A percentile compares a stretch with the other conserved stretches of the same genome.
These are phyloP conservation scores for Anthonomus grandis DNA, from an alignment of 1,140 invertebrate genomes.

Conservation along the genomic window DNA sequence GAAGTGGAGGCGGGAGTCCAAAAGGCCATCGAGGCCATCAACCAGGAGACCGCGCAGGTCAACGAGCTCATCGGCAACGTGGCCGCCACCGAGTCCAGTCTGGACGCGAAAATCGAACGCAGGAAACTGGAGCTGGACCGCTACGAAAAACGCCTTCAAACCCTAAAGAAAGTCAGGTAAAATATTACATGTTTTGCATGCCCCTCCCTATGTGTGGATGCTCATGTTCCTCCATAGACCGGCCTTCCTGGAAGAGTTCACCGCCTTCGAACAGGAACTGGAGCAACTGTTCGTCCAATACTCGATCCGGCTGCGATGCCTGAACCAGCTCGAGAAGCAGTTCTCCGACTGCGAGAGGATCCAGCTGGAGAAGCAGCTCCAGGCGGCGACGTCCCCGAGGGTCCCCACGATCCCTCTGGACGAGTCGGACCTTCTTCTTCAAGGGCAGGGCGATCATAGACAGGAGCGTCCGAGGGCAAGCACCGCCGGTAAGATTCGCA, in stretches of 20 bases:
- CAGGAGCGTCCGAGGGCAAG: conserved; percentile 41
- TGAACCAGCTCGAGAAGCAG: conserved; percentile 77
- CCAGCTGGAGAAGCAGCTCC: conserved; percentile 41
- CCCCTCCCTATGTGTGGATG: background rate
- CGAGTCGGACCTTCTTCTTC: conserved; percentile 21
- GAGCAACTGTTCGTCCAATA: conserved; percentile 84
- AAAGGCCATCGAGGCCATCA: conserved; percentile 65
- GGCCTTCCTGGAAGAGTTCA: conserved; percentile 96
- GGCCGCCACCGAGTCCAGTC: conserved; percentile 76
- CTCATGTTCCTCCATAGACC: conserved; percentile 61
- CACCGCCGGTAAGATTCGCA: conserved; percentile 34
- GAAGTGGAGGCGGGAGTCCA: conserved; percentile 75
- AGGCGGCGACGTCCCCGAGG: conserved; percentile 32
- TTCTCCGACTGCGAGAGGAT: conserved; percentile 67
- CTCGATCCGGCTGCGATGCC: conserved; percentile 80
- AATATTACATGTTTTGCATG: conserved; percentile 1
- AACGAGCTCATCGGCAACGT: conserved; percentile 78
- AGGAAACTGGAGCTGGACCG: conserved; percentile 85
- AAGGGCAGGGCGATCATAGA: conserved; percentile 29
- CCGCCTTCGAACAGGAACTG: conserved; percentile 83
- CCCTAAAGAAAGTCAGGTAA: conserved; percentile 88
- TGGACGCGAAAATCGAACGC: conserved; percentile 91
- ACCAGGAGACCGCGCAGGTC: conserved; percentile 68
- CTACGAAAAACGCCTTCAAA: conserved; percentile 87
- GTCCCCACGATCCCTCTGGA: conserved; percentile 43